Conservation (phyloP, 2,797 vertebrate species). For the Nannoperca australis region DNA sequence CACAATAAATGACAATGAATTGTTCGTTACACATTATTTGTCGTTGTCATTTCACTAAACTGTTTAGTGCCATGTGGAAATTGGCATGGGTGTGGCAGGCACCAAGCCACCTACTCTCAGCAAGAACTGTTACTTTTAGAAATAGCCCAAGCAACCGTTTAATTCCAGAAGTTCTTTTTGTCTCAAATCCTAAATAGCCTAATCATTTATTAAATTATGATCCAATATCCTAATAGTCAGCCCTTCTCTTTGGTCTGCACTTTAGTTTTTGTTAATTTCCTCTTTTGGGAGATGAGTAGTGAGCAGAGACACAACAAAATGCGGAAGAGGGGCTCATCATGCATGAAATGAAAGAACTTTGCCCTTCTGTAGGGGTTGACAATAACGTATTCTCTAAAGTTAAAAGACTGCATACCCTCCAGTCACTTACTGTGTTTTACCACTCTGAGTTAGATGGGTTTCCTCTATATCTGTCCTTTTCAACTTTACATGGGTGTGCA, state of each 20-base stretch:
- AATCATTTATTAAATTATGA: slow-evolving; percentile 57
- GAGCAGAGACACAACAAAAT: slow-evolving; percentile 52
- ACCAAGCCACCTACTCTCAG: background rate
- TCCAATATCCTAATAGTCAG: slow-evolving; percentile 61
- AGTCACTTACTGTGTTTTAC: slow-evolving; percentile 24
- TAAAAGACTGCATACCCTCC: slow-evolving; percentile 35
- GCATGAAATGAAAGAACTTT: slow-evolving; percentile 74
- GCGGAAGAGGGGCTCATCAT: slow-evolving; percentile 50
- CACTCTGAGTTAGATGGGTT: slow-evolving; percentile 8
- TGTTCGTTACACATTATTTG: background rate
- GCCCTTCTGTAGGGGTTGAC: slow-evolving; percentile 44
- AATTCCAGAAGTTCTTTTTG: slow-evolving; percentile 25
- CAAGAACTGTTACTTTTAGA: slow-evolving; percentile 2
- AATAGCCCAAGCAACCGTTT: background rate
- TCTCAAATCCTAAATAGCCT: slow-evolving; percentile 30
- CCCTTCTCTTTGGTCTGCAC: slow-evolving; percentile 43
- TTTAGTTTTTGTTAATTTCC: slow-evolving; percentile 66
- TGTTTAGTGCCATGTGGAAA: background rate
- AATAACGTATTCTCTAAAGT: slow-evolving; percentile 44
- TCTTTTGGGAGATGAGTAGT: slow-evolving; percentile 60
- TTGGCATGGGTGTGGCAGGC: background rate
- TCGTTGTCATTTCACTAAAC: background rate
- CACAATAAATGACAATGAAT: background rate
- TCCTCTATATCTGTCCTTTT: slow-evolving; percentile 29
- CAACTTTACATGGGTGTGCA: slow-evolving; percentile 31